phyloP scores from a whole-genome alignment of 2,888 invertebrate genomes.

The Anaspis maculata region DNA sequence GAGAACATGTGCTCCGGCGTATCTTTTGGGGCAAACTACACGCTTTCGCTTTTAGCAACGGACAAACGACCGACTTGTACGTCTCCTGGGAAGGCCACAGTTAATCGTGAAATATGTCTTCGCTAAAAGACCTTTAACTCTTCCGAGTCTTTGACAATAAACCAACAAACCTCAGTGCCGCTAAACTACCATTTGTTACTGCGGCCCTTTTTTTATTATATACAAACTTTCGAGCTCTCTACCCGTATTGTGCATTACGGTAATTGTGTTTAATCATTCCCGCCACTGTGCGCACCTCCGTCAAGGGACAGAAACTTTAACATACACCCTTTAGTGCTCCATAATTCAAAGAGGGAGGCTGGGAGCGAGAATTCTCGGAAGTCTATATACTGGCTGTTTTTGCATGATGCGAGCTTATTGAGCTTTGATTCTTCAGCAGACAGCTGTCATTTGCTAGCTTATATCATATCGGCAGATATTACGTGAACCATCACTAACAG shows the following conservation, averaged over 20 bases:
- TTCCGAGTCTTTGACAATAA: conserved; percentile 16
- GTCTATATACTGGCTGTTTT: too few species aligned
- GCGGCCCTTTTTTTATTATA: conserved; percentile 11
- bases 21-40: conserved; percentile 25
- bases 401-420: too few species aligned
- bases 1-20: conserved; percentile 19
- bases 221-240: conserved; percentile 6
- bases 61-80: conserved; percentile 30
- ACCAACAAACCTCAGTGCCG: conserved; percentile 8
- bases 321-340: conserved; percentile 2
- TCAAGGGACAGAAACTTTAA: conserved; percentile 4
- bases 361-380: not conserved
- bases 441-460: too few species aligned
- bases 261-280: conserved; percentile 13
- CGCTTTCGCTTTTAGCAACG: conserved; percentile 34
- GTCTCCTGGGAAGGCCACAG: conserved; percentile 25
- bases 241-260: conserved; percentile 13
- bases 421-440: too few species aligned
- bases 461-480: conserved; percentile 2
- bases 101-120: conserved; percentile 33
- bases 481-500: conserved; percentile 1
- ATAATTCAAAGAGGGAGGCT: too few species aligned
- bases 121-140: conserved; percentile 25
- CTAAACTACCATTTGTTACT: conserved; percentile 9
- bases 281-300: conserved; percentile 2